phyloP scores from a whole-genome alignment of 2,113 vertebrate genomes.

The Elephas maximus region DNA sequence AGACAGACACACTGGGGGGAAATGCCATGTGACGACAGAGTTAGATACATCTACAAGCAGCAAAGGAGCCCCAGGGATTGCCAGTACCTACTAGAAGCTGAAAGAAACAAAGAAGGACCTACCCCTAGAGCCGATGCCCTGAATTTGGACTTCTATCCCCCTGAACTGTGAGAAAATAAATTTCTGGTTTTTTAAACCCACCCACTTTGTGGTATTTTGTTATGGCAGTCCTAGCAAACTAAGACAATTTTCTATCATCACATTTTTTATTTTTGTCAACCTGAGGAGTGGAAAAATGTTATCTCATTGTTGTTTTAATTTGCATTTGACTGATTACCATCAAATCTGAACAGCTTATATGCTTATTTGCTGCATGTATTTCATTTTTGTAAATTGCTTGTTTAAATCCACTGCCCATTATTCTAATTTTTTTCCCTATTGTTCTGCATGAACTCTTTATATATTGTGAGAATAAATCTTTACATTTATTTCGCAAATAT shows the following conservation, averaged over 20 bases:
- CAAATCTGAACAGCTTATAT: fast-evolving
- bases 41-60: not conserved
- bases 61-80: not conserved
- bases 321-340: not conserved
- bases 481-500: not conserved
- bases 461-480: not conserved
- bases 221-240: not conserved
- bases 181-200: not conserved
- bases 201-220: not conserved
- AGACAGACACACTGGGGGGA: not conserved
- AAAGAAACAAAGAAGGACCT: not conserved
- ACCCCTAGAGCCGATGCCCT: not conserved
- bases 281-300: not conserved
- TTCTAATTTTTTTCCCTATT: not conserved
- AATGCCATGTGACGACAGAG: not conserved
- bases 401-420: not conserved
- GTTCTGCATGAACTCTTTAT: not conserved
- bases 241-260: not conserved
- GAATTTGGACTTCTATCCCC: not conserved
- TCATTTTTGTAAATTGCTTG: not conserved
- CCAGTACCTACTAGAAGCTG: not conserved
- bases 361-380: not conserved
- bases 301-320: not conserved
- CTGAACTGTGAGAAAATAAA: not conserved
- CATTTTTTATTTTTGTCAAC: not conserved